Evolutionary conservation across 2,888 invertebrate genomes (phyloP), one percentile per base, ranked within the genome.

Genomic region (Netelia virgata): DNA sequence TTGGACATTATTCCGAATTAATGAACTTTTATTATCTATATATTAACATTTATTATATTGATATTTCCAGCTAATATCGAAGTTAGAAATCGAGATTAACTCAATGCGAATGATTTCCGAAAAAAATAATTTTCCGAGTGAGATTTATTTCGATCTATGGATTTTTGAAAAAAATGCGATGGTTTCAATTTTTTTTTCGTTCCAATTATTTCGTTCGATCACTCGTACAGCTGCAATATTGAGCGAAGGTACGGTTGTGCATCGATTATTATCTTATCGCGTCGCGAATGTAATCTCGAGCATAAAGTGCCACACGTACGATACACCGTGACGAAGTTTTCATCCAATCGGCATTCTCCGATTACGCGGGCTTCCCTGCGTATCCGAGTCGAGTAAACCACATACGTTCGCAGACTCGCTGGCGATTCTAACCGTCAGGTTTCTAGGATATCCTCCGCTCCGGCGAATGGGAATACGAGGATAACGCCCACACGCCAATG

Each of bases 401-500:
- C 36, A 47, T 59, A 59, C 64, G 23, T 43, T 47, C 8, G 23
- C n/a, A 66, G 41, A 36, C 59, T 57, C 66, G 41, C 55, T 55
- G 53, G 23, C 66, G 18, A 36, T 3, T 36, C 36, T 36, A 36
- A 36, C 36, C 36, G 36, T 41, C 47, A 66, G 79, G 70, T 47
- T 85, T 83, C 84, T 86, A 82, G 81, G 76, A 61, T 79, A 77
- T 57, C 82, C 82, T 74, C 64, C 10, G 50, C 36, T 64, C 14
- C 64, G 74, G 53, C 87, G 86, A 87, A 87, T 87, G 75, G 53
- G 74, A 82, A 68, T 20, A 14, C 78, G 47, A 23, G 63, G 90
- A 92, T 90, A 90, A 92, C 92, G 92, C 93, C 93, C 92, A 92
- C 92, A 89, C 90, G 84, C 92, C 92, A 93, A 93, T 92, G 87